phyloP scores from a whole-genome alignment of 2,113 vertebrate genomes.

The Axis porcinus region DNA sequence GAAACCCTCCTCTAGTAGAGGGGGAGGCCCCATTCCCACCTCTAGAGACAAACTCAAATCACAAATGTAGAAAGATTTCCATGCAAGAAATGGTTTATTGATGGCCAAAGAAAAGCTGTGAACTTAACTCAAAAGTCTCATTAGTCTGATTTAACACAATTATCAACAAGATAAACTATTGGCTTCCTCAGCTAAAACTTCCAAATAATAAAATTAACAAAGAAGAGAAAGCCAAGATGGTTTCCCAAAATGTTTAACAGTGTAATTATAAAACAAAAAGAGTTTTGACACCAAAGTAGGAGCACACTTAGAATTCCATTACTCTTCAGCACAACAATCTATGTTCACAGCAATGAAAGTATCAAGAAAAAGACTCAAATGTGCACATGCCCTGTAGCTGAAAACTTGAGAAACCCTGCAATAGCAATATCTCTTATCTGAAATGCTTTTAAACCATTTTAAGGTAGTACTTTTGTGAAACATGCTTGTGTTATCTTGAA shows the following conservation, averaged over 20 bases:
- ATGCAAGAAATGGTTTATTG: neutral
- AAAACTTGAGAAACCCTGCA: neutral
- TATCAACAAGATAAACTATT: neutral
- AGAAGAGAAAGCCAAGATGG: neutral
- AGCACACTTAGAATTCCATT: neutral
- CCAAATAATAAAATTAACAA: neutral
- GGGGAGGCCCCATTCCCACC: neutral
- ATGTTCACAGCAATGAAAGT: neutral
- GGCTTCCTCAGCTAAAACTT: neutral
- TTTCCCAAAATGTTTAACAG: neutral
- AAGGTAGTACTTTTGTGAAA: neutral
- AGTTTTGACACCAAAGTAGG: neutral
- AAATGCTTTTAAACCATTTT: neutral
- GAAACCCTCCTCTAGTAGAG: neutral
- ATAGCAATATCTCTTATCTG: neutral
- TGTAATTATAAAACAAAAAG: neutral
- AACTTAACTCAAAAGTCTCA: neutral
- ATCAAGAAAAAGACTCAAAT: neutral
- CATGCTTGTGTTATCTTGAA: neutral
- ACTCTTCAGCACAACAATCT: neutral
- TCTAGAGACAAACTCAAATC: neutral
- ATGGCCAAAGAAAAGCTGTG: neutral
- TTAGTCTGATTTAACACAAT: neutral
- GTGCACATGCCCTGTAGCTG: neutral
- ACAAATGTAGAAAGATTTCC: neutral